Conservation (phyloP, 2,888 invertebrate species). For the Drosophila neotestacea region DNA sequence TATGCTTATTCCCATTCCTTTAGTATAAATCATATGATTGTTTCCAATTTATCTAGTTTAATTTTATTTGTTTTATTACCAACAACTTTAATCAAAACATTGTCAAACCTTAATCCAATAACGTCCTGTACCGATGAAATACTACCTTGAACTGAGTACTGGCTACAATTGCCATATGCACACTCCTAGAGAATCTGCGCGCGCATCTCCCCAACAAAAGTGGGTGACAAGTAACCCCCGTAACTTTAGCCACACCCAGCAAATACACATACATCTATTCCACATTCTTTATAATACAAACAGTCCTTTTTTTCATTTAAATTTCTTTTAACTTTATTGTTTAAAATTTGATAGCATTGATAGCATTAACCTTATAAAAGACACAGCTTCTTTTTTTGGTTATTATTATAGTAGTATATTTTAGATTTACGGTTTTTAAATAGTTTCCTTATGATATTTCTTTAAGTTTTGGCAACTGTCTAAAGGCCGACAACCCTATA, state of each 20-base stretch:
- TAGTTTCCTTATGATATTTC: no score
- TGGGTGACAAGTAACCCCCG: constrained; percentile 37
- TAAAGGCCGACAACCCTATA: no score
- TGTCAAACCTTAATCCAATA: constrained; percentile 49
- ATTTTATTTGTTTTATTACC: neutral
- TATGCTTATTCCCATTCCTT: neutral
- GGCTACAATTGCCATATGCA: constrained; percentile 36
- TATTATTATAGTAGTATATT: no score
- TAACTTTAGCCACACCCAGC: constrained; percentile 61
- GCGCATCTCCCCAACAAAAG: constrained; percentile 35
- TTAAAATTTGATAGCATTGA: no score
- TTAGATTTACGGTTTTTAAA: no score
- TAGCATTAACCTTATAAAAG: no score
- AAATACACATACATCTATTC: constrained; percentile 30
- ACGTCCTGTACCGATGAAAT: constrained; percentile 63
- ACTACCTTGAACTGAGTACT: constrained; percentile 62
- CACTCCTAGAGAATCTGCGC: constrained; percentile 41
- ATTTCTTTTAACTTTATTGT: no score
- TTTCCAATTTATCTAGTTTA: no score
- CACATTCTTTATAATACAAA: neutral
- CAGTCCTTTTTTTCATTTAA: neutral
- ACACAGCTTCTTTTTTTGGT: no score
- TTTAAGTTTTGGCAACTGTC: no score
- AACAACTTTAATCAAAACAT: constrained; percentile 23
- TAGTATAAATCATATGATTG: neutral